phyloP scores from a whole-genome alignment of 1,140 invertebrate species.

The Heterodera carotae region DNA sequence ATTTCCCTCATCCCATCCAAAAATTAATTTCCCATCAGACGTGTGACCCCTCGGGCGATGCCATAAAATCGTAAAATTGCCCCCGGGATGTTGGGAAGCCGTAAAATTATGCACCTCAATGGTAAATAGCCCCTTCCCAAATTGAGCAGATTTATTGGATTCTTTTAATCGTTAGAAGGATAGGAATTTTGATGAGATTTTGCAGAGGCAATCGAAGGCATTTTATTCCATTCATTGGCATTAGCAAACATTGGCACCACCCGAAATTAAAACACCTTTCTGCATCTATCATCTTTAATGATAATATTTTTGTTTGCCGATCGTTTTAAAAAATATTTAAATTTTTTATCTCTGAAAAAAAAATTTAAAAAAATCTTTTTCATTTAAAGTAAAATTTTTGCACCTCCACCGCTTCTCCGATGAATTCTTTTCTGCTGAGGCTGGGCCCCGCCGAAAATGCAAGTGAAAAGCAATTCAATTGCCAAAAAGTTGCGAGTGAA shows the following conservation, averaged over 20 bases:
- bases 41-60: not conserved
- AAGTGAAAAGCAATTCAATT: not conserved
- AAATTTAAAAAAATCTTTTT: no score
- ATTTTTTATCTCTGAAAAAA: no score
- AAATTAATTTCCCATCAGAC: slow-evolving; percentile 27
- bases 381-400: no score
- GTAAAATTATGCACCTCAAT: slow-evolving; percentile 20
- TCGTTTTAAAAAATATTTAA: no score
- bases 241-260: slow-evolving; percentile 6
- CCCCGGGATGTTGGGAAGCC: slow-evolving; percentile 18
- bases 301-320: no score
- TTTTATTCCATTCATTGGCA: no score
- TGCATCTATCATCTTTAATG: not conserved
- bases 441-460: not conserved
- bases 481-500: not conserved
- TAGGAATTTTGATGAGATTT: slow-evolving; percentile 9
- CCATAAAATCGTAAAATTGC: slow-evolving; percentile 5
- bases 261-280: not conserved
- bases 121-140: not conserved
- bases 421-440: not conserved
- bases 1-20: not conserved
- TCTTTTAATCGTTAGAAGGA: not conserved
- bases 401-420: not conserved
- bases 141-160: not conserved
- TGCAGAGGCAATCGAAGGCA: not conserved